Base-by-base conservation (phyloP, 2,797 vertebrate species). In the Neomorphus geoffroyi region DNA sequence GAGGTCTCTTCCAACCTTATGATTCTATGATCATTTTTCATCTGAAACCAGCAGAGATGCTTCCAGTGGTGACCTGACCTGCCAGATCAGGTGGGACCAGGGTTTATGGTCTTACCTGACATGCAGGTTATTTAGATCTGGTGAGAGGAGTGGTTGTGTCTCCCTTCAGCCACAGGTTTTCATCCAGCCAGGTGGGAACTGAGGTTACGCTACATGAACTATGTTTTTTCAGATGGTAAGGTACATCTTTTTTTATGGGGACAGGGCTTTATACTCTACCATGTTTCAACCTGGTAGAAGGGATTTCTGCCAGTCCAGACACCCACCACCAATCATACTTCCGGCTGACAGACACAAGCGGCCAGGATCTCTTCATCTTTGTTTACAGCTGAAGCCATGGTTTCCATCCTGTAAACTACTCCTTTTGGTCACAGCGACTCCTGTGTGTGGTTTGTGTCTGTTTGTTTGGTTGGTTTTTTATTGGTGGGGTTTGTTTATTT, bases 71-170 rank as follows among this genome's bases (percentile, higher is more conserved):
- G 46, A 61, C 41, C 45, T n/a, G 13, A 30, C 50, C 54, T 23
- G 61, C 11, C 48, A 77, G 45, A 65, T 22, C 60, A 18, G 21
- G 24, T n/a, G n/a, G n/a, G n/a, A n/a, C n/a, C n/a, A n/a, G n/a
- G n/a, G n/a, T n/a, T n/a, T n/a, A n/a, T n/a, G n/a, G n/a, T 45
- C 46, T 62, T 32, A 9, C 24, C 41, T 54, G 12, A 5, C 0
- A 0, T 28, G 24, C n/a, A 67, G 18, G 24, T 66, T 62, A 39
- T 50, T 48, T 48, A 43, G 18, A 45, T 16, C 19, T 45, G 32
- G 13, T 43, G 39, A 41, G 32, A 81, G 28, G 27, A 35, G 13
- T 9, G 33, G 6, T 18, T n/a, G 24, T 2, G 7, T 45, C 28
- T 86, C n/a, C n/a, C 39, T 66, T 48, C 60, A 83, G 19, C 18